phyloP scores from a whole-genome alignment of 2,113 vertebrate species.

The Prunella fulvescens region DNA sequence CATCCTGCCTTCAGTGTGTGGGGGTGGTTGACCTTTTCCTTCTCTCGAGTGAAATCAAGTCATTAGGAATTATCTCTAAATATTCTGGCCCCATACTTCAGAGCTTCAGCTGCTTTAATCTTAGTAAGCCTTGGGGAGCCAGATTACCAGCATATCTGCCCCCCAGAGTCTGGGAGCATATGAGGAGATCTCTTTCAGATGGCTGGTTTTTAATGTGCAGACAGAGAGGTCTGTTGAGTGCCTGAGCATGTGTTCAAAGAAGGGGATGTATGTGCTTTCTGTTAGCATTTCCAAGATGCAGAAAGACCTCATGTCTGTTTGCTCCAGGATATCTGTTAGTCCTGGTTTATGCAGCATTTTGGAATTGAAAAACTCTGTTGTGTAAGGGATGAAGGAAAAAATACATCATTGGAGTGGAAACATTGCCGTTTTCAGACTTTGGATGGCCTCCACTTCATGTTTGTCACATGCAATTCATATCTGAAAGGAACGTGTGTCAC shows the following conservation, averaged over 20 bases:
- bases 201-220: not conserved
- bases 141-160: not conserved
- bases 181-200: not conserved
- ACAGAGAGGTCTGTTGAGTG: not conserved
- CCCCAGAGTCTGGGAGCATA: not conserved
- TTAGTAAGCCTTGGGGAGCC: not conserved
- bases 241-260: not conserved
- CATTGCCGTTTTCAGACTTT: not conserved
- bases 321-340: not conserved
- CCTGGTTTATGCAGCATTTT: not conserved
- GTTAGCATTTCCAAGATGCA: not conserved
- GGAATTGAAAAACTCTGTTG: not conserved
- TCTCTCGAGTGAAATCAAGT: conserved; percentile 22
- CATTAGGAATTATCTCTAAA: not conserved
- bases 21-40: conserved; percentile 29
- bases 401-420: not conserved
- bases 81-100: not conserved
- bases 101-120: not conserved
- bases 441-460: not conserved
- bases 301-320: not conserved
- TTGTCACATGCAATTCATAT: not conserved
- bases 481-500: not conserved
- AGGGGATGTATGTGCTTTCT: not conserved
- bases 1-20: accelerated
- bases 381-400: not conserved